Evolutionary conservation across 1,140 invertebrate genomes (phyloP).

Genomic region (Helicoverpa armigera): DNA sequence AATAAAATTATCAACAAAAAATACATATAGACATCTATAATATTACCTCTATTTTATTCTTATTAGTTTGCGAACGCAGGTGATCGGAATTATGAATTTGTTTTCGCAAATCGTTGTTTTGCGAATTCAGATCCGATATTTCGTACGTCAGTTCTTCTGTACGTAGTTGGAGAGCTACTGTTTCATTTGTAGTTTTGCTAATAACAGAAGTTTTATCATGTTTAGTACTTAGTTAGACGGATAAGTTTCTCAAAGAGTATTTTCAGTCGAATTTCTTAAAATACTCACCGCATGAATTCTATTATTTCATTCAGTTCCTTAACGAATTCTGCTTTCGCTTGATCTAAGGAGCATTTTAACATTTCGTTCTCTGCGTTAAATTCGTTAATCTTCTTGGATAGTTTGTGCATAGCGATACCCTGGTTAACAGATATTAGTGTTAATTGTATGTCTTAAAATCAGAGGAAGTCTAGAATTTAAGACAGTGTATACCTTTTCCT

Average conservation of each 20-base stretch:
- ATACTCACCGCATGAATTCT: conserved; percentile 67
- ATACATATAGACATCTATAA: not conserved
- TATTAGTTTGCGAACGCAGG: conserved; percentile 60
- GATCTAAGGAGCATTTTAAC: conserved; percentile 64
- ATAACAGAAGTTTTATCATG: conserved; percentile 42
- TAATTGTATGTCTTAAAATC: not conserved
- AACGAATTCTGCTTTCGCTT: conserved; percentile 67
- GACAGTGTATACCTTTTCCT: conserved; percentile 63
- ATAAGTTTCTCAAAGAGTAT: conserved; percentile 2
- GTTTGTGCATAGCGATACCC: conserved; percentile 63
- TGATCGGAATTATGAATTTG: conserved; percentile 67
- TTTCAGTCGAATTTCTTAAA: not conserved
- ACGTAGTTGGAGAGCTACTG: conserved; percentile 65
- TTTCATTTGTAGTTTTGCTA: conserved; percentile 73
- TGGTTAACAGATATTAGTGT: conserved; percentile 48
- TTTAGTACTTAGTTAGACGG: not conserved
- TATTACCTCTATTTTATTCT: conserved; percentile 67
- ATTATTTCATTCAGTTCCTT: conserved; percentile 67
- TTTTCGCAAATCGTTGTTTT: conserved; percentile 72
- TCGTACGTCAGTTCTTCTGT: conserved; percentile 68
- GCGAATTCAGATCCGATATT: conserved; percentile 67
- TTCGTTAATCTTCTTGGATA: conserved; percentile 75
- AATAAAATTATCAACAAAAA: not conserved
- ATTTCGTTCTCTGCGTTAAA: conserved; percentile 77
- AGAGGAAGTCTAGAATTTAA: not conserved